These are phyloP conservation scores for Ellobium chinense DNA, from an alignment of 2,888 invertebrate genomes.

Conservation along the genomic window DNA sequence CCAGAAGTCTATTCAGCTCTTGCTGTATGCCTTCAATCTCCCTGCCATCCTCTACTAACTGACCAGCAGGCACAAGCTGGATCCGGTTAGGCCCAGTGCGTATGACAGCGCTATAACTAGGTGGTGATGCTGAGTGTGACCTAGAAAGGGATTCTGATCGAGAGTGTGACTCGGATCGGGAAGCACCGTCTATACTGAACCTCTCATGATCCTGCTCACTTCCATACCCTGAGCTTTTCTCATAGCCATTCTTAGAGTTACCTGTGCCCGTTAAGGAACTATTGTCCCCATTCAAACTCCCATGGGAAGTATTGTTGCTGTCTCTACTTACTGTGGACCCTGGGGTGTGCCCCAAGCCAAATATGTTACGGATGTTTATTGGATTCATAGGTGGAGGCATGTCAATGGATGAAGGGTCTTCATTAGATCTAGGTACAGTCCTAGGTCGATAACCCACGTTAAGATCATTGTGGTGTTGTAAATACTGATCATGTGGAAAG, in stretches of 20 bases:
- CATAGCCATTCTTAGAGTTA: constrained; percentile 64
- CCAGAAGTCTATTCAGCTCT: constrained; percentile 66
- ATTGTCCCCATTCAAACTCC: constrained; percentile 53
- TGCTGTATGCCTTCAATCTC: constrained; percentile 51
- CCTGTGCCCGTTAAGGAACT: constrained; percentile 66
- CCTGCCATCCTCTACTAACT: constrained; percentile 49
- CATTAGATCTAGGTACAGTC: neutral
- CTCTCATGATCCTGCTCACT: constrained; percentile 72
- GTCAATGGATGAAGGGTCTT: constrained; percentile 38
- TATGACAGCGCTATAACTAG: constrained; percentile 72
- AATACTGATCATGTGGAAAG: constrained; percentile 18
- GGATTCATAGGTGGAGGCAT: constrained; percentile 73
- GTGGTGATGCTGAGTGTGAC: constrained; percentile 59
- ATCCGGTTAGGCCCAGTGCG: constrained; percentile 74
- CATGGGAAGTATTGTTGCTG: constrained; percentile 51
- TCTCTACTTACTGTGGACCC: constrained; percentile 45
- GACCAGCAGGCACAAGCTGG: constrained; percentile 68
- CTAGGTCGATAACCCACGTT: constrained; percentile 9
- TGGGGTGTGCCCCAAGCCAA: constrained; percentile 60
- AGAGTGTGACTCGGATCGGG: constrained; percentile 53
- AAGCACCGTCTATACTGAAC: constrained; percentile 67
- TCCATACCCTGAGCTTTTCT: constrained; percentile 74
- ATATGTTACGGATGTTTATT: constrained; percentile 66
- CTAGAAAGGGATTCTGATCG: constrained; percentile 52
- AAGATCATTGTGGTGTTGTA: constrained; percentile 29